These are phyloP conservation scores for Chymomyza costata DNA, from an alignment of 1,140 invertebrate genomes.

Conservation along the genomic window DNA sequence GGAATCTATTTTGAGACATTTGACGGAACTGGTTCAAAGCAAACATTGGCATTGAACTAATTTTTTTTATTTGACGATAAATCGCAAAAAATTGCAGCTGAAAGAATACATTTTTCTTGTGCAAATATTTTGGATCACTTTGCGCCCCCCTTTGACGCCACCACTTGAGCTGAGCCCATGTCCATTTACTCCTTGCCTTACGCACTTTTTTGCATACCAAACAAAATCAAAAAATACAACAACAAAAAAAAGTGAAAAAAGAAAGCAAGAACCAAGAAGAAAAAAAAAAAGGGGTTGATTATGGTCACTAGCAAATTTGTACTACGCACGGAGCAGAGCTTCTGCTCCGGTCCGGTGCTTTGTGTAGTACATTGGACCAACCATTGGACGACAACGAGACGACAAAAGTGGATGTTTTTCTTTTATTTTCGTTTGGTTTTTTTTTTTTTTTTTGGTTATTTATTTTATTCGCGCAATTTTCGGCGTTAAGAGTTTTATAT, in stretches of 20 bases:
- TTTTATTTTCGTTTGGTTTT: conserved; percentile 23
- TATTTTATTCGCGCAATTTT: conserved; percentile 64
- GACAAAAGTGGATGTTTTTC: conserved; percentile 65
- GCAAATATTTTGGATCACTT: too few species aligned
- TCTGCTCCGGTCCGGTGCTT: background rate
- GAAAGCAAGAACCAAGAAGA: conserved; percentile 10
- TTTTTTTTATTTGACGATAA: too few species aligned
- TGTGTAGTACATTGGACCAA: conserved; percentile 35
- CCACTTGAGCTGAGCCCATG: background rate
- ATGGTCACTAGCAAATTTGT: conserved; percentile 71
- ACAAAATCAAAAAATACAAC: conserved; percentile 10
- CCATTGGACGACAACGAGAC: conserved; percentile 34
- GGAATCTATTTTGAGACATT: too few species aligned
- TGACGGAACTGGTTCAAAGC: too few species aligned
- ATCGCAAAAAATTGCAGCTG: too few species aligned
- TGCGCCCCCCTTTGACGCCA: conserved; percentile 1
- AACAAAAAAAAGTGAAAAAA: conserved; percentile 13
- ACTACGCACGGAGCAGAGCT: conserved; percentile 31
- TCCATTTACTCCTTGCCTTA: conserved; percentile 31
- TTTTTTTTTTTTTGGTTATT: conserved; percentile 16
- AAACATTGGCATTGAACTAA: too few species aligned
- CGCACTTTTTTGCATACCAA: conserved; percentile 57
- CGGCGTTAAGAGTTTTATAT: conserved; percentile 38
- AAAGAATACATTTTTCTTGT: too few species aligned
- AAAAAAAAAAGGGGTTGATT: conserved; percentile 65